These are phyloP conservation scores for Trissonchulus sp. DNA, from an alignment of 2,888 invertebrate species.

Conservation along the genomic window DNA sequence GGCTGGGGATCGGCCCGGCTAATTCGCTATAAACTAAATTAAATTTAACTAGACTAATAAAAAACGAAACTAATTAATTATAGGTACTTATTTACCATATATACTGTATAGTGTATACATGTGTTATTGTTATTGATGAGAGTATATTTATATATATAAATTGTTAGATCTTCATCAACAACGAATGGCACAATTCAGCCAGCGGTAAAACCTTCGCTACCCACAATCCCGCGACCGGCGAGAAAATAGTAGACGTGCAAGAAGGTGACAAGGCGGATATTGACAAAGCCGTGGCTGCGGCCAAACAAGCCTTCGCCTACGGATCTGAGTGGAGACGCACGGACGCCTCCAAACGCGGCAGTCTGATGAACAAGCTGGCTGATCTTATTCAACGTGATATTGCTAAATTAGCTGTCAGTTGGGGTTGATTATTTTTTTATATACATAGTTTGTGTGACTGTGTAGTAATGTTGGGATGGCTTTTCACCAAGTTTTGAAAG, in stretches of 20 bases:
- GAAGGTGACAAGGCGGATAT: constrained; percentile 71
- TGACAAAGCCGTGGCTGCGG: constrained; percentile 60
- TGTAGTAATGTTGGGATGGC: too few species aligned
- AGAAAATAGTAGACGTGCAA: constrained; percentile 33
- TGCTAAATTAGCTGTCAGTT: constrained; percentile 52
- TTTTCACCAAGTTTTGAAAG: too few species aligned
- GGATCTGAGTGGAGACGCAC: constrained; percentile 60
- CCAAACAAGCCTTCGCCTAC: constrained; percentile 57
- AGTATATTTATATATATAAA: too few species aligned
- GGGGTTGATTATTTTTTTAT: too few species aligned
- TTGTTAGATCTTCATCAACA: constrained; percentile 35
- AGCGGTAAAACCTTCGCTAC: constrained; percentile 35
- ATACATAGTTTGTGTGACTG: too few species aligned
- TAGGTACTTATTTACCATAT: too few species aligned
- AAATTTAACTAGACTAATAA: too few species aligned
- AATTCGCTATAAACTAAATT: too few species aligned
- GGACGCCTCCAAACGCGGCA: constrained; percentile 61
- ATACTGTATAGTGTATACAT: too few species aligned
- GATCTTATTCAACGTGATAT: constrained; percentile 57
- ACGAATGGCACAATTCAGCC: constrained; percentile 31
- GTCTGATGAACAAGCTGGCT: constrained; percentile 57
- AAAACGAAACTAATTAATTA: too few species aligned
- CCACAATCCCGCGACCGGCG: constrained; percentile 31
- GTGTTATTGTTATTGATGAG: too few species aligned
- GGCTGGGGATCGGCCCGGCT: too few species aligned